phyloP scores from a whole-genome alignment of 2,888 invertebrate genomes.

The Yponomeuta cagnagella region DNA sequence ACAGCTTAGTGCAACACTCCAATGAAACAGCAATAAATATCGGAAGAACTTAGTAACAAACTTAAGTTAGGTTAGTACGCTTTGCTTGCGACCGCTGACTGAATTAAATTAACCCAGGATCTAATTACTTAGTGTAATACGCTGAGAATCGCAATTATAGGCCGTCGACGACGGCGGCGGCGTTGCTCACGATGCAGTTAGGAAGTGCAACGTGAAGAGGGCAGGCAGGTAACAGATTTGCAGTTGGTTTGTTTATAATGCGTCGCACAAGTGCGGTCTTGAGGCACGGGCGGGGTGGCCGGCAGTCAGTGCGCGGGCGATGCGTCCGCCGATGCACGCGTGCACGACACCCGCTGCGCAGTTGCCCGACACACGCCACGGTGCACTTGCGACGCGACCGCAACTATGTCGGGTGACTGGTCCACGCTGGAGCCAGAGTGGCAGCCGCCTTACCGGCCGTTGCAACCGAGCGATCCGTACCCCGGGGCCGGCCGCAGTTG shows the following conservation, averaged over 20 bases:
- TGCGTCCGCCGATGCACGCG: constrained; percentile 52
- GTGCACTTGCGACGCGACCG: constrained; percentile 26
- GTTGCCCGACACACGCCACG: constrained; percentile 33
- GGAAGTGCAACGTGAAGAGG: constrained; percentile 10
- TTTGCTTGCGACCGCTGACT: neutral
- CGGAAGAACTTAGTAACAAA: neutral
- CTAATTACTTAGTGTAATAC: neutral
- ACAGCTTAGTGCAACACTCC: neutral
- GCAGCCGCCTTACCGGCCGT: constrained; percentile 20
- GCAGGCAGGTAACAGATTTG: constrained; percentile 60
- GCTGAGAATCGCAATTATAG: constrained; percentile 3
- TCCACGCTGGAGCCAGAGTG: constrained; percentile 35
- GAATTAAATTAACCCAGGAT: neutral
- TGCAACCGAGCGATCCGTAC: neutral
- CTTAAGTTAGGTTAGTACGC: neutral
- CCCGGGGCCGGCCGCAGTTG: neutral
- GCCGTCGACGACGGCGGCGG: neutral
- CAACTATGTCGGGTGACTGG: constrained; percentile 44
- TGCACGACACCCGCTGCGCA: constrained; percentile 37
- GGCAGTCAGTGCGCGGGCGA: constrained; percentile 53
- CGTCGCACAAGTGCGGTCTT: constrained; percentile 39
- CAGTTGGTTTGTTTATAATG: constrained; percentile 51
- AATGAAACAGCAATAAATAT: neutral
- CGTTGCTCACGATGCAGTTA: constrained; percentile 1
- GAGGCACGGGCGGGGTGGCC: constrained; percentile 38